Evolutionary conservation across 2,113 vertebrate species (phyloP), one percentile per base, ranked within the genome.

Genomic region (Gobio gobio): DNA sequence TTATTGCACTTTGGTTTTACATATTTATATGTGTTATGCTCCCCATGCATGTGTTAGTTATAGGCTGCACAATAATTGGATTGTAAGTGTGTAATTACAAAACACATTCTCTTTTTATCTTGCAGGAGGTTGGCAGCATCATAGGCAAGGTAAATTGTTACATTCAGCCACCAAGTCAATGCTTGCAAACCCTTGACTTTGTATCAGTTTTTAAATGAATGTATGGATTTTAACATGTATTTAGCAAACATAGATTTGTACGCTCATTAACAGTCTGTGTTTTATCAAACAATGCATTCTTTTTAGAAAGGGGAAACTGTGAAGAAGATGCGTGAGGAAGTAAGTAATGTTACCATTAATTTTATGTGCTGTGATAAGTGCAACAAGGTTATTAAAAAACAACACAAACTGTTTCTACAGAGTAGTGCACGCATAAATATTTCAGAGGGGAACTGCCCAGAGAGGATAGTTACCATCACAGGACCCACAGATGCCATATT

Each of bases 241-340:
- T 72, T 14, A 59, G 33, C 4, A 5, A 56, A 83, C 66, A 26
- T 54, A 6, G 3, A 26, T 36, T 29, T 76, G 43, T 58, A 33
- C 16, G 5, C 9, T 54, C 3, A 47, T 63, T 36, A 36, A 43
- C 18, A 70, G 54, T 70, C 18, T 70, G 68, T 10, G 20, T 72
- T 72, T 75, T 3, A 49, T 33, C 10, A 72, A 40, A 45, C 6
- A 70, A 81, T 18, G 4, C 16, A 74, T 3, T 80, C 10, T 72
- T 86, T 94, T 83, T 94, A 99, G 97, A 99, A 99, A 95, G 98
- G 98, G 85, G 98, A 99, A 90, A 99, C 97, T 0, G 98, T 99
- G 84, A 99, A 99, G 91, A 99, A 98, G 93, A 99, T 98, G 98
- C 96, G 98, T 64, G 97, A 99, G 80, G 98, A 99, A 96, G 98